Evolutionary conservation across 2,888 invertebrate species (phyloP).

Genomic region (Seira sanloemensis): DNA sequence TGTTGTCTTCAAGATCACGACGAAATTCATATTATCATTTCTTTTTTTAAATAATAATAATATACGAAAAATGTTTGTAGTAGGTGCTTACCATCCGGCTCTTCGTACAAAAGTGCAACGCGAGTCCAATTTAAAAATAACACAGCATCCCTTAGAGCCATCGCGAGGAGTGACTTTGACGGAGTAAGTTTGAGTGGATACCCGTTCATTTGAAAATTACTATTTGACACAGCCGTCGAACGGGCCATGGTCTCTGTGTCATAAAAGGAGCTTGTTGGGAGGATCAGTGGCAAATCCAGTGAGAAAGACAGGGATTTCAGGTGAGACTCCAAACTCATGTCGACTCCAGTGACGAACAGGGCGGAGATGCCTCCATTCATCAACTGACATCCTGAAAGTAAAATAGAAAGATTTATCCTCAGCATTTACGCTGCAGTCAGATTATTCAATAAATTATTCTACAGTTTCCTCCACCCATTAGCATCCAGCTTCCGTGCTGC

Average conservation of each 20-base stretch:
- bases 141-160: conserved; percentile 90
- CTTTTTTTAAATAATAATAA: no score
- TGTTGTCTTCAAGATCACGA: no score
- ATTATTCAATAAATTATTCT: not conserved
- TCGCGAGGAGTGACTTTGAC: conserved; percentile 83
- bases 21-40: no score
- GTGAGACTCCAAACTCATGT: conserved; percentile 72
- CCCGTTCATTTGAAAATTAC: conserved; percentile 76
- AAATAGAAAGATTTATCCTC: not conserved
- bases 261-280: conserved; percentile 72
- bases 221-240: conserved; percentile 42
- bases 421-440: not conserved
- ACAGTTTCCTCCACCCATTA: not conserved
- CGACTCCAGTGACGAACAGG: conserved; percentile 71
- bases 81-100: conserved; percentile 85
- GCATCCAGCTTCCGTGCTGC: not conserved
- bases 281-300: conserved; percentile 72
- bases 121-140: conserved; percentile 93
- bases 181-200: conserved; percentile 89
- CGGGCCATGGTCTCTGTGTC: conserved; percentile 58
- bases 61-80: no score
- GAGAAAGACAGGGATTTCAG: conserved; percentile 73
- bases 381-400: conserved; percentile 71
- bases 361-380: conserved; percentile 73
- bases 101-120: conserved; percentile 95